phyloP scores from a whole-genome alignment of 2,113 vertebrate genomes.

The Aegithalos caudatus region DNA sequence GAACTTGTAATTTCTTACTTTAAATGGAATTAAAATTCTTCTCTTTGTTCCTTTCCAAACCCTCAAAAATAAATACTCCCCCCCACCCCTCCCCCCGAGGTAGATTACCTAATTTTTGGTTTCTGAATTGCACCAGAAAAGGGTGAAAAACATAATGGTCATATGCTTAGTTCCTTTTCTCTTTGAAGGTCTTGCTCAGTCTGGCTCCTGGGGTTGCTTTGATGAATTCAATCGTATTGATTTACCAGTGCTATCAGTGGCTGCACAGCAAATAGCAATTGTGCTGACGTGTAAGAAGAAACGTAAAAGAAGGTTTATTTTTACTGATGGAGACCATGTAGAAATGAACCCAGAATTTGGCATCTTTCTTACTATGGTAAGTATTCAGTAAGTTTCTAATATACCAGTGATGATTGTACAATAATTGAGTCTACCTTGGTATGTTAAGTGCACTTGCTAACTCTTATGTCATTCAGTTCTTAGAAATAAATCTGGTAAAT shows the following conservation, averaged over 20 bases:
- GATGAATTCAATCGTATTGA: constrained; percentile 98
- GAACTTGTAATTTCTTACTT: neutral
- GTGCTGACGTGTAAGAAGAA: constrained; percentile 95
- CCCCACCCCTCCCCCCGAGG: neutral
- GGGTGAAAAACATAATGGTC: neutral
- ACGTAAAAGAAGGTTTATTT: constrained; percentile 84
- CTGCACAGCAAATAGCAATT: constrained; percentile 94
- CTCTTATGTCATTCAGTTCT: neutral
- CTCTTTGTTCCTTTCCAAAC: neutral
- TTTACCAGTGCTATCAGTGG: constrained; percentile 93
- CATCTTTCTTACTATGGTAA: constrained; percentile 96
- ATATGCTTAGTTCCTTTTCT: neutral
- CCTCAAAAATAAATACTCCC: neutral
- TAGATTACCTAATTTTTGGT: neutral
- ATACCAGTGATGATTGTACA: neutral
- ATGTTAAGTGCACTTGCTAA: neutral
- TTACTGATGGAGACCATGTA: constrained; percentile 92
- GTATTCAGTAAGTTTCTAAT: neutral
- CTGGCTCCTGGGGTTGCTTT: constrained; percentile 98
- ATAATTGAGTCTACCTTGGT: neutral
- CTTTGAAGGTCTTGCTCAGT: constrained; percentile 89
- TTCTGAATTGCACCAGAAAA: neutral
- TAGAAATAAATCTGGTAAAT: neutral
- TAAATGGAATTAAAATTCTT: neutral
- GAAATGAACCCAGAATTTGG: constrained; percentile 97